Percentiles rank a stretch among this genome's conserved stretches.
phyloP scores from a whole-genome alignment of 2,113 vertebrate genomes.

The Onychostoma macrolepis region DNA sequence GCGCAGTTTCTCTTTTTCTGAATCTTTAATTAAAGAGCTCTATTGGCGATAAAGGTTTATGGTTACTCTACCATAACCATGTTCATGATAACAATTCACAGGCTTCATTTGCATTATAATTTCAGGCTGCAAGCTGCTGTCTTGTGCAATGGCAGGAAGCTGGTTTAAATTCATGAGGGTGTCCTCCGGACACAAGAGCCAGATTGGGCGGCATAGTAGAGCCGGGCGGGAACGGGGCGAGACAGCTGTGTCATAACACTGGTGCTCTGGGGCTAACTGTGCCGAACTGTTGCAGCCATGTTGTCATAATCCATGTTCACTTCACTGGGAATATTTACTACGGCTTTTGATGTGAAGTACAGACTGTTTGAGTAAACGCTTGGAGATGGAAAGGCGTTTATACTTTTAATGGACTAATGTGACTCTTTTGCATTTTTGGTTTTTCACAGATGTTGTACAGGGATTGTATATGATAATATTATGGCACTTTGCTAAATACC shows the following conservation, averaged over 20 bases:
- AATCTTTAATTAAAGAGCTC: constrained; percentile 75
- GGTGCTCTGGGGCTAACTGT: constrained; percentile 25
- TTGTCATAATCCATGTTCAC: neutral
- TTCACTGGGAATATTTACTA: neutral
- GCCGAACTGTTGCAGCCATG: constrained; percentile 5
- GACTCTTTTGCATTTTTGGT: neutral
- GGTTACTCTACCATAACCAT: constrained; percentile 49
- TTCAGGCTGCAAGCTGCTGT: constrained; percentile 22
- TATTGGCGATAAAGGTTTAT: constrained; percentile 57
- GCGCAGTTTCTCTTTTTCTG: constrained; percentile 69
- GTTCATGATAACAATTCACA: constrained; percentile 59
- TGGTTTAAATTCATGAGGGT: constrained; percentile 59
- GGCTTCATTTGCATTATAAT: constrained; percentile 61
- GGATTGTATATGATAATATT: neutral
- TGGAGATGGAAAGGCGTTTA: neutral
- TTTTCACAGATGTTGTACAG: neutral
- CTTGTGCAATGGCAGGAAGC: constrained; percentile 25
- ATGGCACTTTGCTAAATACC: neutral
- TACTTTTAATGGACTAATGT: neutral
- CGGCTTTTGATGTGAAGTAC: neutral
- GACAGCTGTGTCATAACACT: constrained; percentile 19
- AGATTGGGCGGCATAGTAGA: constrained; percentile 33
- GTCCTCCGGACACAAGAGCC: constrained; percentile 31
- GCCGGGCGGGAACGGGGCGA: constrained; percentile 16
- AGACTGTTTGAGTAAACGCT: neutral